phyloP scores from a whole-genome alignment of 2,113 vertebrate genomes.

The Myiozetetes cayanensis region DNA sequence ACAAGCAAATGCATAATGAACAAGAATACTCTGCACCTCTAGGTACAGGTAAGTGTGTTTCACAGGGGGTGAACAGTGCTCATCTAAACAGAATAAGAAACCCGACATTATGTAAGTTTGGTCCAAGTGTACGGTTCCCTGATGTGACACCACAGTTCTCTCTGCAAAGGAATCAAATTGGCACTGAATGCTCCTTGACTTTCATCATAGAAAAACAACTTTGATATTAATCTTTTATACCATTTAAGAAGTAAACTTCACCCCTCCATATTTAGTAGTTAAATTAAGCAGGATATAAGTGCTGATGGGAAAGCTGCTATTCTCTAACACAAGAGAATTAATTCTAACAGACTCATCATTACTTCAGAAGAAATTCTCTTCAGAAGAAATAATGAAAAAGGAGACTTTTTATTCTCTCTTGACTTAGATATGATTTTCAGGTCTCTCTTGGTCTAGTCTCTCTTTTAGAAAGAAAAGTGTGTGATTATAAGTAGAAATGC shows the following conservation, averaged over 20 bases:
- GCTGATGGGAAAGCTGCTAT: neutral
- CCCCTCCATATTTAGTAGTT: neutral
- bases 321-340: neutral
- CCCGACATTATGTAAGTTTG: neutral
- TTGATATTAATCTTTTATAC: conserved; percentile 26
- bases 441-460: neutral
- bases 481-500: neutral
- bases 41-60: neutral
- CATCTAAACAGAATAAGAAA: neutral
- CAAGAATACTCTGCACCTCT: neutral
- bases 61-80: neutral
- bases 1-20: neutral
- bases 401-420: conserved; percentile 20
- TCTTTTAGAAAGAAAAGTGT: conserved; percentile 1
- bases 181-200: neutral
- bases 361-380: conserved; percentile 41
- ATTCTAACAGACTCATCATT: neutral
- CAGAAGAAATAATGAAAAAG: conserved; percentile 40
- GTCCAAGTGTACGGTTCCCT: neutral
- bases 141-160: neutral
- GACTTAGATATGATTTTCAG: conserved; percentile 19
- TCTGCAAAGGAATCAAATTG: neutral
- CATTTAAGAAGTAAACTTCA: conserved; percentile 25
- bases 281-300: conserved; percentile 11
- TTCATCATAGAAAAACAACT: neutral